Evolutionary conservation across 2,113 vertebrate species (phyloP).

Genomic region (Buteo buteo): DNA sequence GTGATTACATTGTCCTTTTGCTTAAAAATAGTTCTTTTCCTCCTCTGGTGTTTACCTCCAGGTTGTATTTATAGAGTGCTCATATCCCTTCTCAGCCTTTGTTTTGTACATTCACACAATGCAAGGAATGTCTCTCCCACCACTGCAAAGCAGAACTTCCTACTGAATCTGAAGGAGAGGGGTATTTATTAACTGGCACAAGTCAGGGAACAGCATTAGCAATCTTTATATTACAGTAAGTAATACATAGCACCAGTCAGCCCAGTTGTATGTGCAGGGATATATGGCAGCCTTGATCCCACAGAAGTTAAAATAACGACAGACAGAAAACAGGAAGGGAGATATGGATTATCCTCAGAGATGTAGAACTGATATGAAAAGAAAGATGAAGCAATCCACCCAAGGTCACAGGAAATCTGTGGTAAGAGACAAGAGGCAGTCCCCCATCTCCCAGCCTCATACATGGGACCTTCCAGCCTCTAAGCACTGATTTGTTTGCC

Average conservation of each 20-base stretch:
- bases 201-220: not conserved
- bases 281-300: not conserved
- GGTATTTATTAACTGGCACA: not conserved
- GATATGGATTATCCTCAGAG: not conserved
- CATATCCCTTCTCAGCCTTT: conserved; percentile 63
- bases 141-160: conserved; percentile 38
- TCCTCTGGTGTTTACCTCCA: conserved; percentile 52
- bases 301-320: not conserved
- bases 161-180: not conserved
- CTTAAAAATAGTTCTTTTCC: conserved; percentile 64
- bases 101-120: conserved; percentile 48
- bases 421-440: not conserved
- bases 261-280: not conserved
- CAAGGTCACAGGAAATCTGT: conserved; percentile 6
- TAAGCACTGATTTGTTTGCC: not conserved
- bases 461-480: not conserved
- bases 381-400: not conserved
- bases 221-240: not conserved
- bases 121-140: conserved; percentile 44
- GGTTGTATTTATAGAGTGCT: conserved; percentile 54
- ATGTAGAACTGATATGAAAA: not conserved
- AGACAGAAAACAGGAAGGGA: not conserved
- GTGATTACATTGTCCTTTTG: conserved; percentile 47
- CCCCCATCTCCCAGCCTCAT: not conserved
- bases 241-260: not conserved